Evolutionary conservation across 1,140 invertebrate species (phyloP), one percentile per base, ranked within the genome.

Genomic region (Frieseomelitta varia): DNA sequence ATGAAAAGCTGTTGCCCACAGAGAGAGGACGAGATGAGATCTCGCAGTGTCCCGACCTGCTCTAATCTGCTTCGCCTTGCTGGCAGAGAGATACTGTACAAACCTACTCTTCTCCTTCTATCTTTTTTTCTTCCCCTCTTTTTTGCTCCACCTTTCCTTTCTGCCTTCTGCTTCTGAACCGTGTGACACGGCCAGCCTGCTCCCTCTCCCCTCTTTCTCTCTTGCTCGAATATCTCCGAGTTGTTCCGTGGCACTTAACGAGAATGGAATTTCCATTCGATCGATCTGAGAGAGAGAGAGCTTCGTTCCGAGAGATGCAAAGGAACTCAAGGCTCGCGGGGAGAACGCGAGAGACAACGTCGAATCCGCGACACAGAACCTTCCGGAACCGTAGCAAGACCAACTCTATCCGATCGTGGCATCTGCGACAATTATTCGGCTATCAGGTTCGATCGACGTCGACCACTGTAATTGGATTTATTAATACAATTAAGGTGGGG

Each of bases 11-110:
- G 74, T 21, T 78, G 58, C 19, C 27, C 65, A 63, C 56, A 73
- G 72, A 63, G 73, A 72, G 63, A 55, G 74, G 72, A 56, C 47
- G 58, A 61, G 67, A 81, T 72, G 72, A 80, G 68, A 85, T 83
- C 61, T 73, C 58, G 27, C 34, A 39, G 79, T 87, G 68, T 86
- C 89, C 89, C 84, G 89, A 90, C 89, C 89, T 90, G 84, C 89
- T 88, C 89, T 90, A 90, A 90, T 90, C 85, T 90, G 77, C 84
- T 78, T 81, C 69, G 73, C 53, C 80, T 67, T 90, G 55, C 55
- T 56, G 58, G 12, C 67, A 19, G 76, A 47, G 71, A 85, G 77
- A 80, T 80, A 15, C 76, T 85, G 39, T 30, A 34, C 75, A 8
- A 51, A 19, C 27, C 34, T 67, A n/a, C 47, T 76, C 51, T 27